These are phyloP conservation scores for Aethes cnicana DNA, from an alignment of 2,888 invertebrate genomes.

Conservation along the genomic window DNA sequence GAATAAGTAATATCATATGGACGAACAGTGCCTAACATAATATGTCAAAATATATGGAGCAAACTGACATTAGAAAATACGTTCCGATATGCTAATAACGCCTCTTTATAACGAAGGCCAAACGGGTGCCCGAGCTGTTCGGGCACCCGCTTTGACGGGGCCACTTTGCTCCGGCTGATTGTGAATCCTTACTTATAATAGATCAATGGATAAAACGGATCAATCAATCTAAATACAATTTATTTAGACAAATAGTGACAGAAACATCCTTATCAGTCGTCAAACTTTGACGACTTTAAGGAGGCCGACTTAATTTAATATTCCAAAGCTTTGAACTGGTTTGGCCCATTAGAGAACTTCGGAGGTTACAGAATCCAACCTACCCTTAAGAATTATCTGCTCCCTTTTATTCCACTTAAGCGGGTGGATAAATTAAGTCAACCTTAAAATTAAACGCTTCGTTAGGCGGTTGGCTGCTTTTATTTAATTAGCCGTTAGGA, in stretches of 20 bases:
- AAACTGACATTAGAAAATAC: too few species aligned
- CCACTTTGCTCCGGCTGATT: too few species aligned
- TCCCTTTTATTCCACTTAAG: slow-evolving; percentile 23
- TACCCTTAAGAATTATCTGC: slow-evolving; percentile 23
- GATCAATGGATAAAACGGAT: neutral
- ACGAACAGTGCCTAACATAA: too few species aligned
- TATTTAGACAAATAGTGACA: slow-evolving; percentile 10
- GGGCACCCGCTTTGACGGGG: too few species aligned
- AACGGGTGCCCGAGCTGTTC: too few species aligned
- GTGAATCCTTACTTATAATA: too few species aligned
- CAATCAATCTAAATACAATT: neutral
- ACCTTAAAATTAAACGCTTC: slow-evolving; percentile 25
- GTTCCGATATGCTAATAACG: too few species aligned
- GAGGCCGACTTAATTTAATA: slow-evolving; percentile 20
- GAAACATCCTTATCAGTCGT: slow-evolving; percentile 4
- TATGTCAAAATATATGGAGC: too few species aligned
- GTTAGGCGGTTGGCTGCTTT: slow-evolving; percentile 23
- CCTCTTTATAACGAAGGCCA: too few species aligned
- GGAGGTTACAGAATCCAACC: slow-evolving; percentile 8
- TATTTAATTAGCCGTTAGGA: slow-evolving; percentile 23
- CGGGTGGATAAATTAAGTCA: slow-evolving; percentile 22
- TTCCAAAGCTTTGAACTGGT: slow-evolving; percentile 16
- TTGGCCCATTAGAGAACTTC: slow-evolving; percentile 16
- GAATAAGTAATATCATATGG: too few species aligned
- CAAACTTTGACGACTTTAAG: too few species aligned